Evolutionary conservation across 2,797 vertebrate species (phyloP).

Genomic region (Margarornis squamiger): DNA sequence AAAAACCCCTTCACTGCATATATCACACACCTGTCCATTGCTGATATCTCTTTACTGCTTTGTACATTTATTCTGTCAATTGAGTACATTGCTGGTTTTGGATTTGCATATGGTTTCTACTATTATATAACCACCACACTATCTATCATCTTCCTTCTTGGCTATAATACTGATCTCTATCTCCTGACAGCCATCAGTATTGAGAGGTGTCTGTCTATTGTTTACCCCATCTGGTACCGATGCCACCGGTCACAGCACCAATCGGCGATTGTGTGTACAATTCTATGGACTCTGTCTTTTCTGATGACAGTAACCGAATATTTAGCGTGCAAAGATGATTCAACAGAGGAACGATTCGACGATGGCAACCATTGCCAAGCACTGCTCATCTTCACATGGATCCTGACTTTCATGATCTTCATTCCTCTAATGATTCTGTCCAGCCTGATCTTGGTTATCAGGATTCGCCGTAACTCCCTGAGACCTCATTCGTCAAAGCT

Average conservation of each 20-base stretch:
- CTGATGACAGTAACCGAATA: slow-evolving; percentile 74
- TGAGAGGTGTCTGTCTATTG: slow-evolving; percentile 78
- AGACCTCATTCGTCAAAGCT: slow-evolving; percentile 71
- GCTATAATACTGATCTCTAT: slow-evolving; percentile 79
- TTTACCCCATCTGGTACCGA: slow-evolving; percentile 78
- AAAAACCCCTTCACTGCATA: slow-evolving; percentile 77
- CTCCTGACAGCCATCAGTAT: slow-evolving; percentile 79
- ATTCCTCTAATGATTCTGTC: slow-evolving; percentile 77
- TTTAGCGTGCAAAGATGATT: slow-evolving; percentile 66
- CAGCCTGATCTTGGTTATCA: slow-evolving; percentile 73
- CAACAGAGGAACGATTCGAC: background rate
- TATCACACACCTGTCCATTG: slow-evolving; percentile 76
- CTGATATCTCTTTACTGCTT: slow-evolving; percentile 72
- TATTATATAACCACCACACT: slow-evolving; percentile 67
- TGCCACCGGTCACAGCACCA: slow-evolving; percentile 73
- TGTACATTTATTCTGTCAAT: slow-evolving; percentile 72
- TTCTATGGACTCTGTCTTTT: slow-evolving; percentile 78
- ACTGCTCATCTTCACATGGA: slow-evolving; percentile 68
- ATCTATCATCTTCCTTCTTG: slow-evolving; percentile 74
- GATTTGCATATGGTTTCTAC: slow-evolving; percentile 64
- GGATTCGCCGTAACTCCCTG: slow-evolving; percentile 67
- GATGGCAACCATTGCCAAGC: slow-evolving; percentile 59
- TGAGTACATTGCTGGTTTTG: slow-evolving; percentile 65
- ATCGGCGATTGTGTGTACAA: slow-evolving; percentile 66
- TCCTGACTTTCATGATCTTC: slow-evolving; percentile 77